phyloP scores from a whole-genome alignment of 2,888 invertebrate genomes.

The Oeneis ivallda region DNA sequence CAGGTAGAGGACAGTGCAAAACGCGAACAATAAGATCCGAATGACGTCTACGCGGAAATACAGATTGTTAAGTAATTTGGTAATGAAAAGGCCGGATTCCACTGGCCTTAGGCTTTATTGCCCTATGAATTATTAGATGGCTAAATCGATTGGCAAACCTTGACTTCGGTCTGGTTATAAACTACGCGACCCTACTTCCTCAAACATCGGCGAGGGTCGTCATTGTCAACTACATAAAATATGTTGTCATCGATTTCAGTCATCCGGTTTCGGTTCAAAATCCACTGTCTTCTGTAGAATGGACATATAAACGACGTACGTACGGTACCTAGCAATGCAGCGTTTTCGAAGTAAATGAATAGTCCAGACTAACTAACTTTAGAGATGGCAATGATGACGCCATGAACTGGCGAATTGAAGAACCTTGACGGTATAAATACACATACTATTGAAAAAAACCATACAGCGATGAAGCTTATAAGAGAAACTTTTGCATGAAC shows the following conservation, averaged over 20 bases:
- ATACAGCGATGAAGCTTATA: conserved; percentile 13
- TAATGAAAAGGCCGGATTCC: conserved; percentile 57
- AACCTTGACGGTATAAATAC: conserved; percentile 33
- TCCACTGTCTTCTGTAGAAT: background rate
- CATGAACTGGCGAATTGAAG: conserved; percentile 31
- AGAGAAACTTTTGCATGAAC: conserved; percentile 20
- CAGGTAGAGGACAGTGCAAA: conserved; percentile 49
- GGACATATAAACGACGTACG: background rate
- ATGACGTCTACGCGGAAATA: conserved; percentile 34
- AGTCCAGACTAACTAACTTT: conserved; percentile 18
- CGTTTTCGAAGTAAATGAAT: background rate
- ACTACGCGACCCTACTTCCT: conserved; percentile 77
- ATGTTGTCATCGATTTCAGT: background rate
- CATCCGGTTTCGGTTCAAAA: conserved; percentile 19
- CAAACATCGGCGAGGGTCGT: conserved; percentile 65
- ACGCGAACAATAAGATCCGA: conserved; percentile 31
- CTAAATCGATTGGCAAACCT: conserved; percentile 76
- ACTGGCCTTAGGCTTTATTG: conserved; percentile 71
- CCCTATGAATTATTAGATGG: conserved; percentile 72
- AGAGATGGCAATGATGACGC: conserved; percentile 26
- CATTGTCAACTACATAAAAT: conserved; percentile 57
- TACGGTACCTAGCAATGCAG: background rate
- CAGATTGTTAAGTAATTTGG: conserved; percentile 42
- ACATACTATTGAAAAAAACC: conserved; percentile 30
- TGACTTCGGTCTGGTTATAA: conserved; percentile 75